Base-by-base conservation (phyloP, 1,140 invertebrate species). In the Bombus affinis region DNA sequence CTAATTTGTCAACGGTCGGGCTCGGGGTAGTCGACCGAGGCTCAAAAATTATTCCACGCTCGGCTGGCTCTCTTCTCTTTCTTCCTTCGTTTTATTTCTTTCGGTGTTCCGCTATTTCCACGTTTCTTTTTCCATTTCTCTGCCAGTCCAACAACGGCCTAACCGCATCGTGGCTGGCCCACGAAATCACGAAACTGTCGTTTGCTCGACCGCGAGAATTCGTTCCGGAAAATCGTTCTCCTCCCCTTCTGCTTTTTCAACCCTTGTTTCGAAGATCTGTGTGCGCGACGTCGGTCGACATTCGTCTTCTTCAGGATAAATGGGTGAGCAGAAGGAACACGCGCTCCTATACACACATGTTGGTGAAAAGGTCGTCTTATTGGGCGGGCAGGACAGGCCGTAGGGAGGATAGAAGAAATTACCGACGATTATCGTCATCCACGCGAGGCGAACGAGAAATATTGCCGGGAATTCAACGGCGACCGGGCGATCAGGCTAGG, bases 1-100 rank as follows among this genome's bases (percentile, higher is more conserved):
- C 93, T 95, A 95, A 95, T 94, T 94, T 93, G 93, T 94, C 93
- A 95, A 94, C 94, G 92, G 93, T 93, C 91, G 86, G 87, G 91
- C 88, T 83, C 92, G 88, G 91, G 91, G 92, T 92, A 90, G 90
- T 85, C 91, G 90, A 89, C 86, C 86, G 83, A 81, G 85, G 77
- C 89, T 78, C 87, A 92, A 93, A 92, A 93, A 93, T 93, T 92
- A 94, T 92, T 92, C 91, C 85, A 77, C 87, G 76, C 88, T 88
- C 90, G 81, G 84, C 81, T 86, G 86, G 86, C 85, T 85, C 65
- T 68, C 39, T 57, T 47, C 74, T 72, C 32, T 22, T 65, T 32
- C n/a, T n/a, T 28, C 89, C 66, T 35, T n/a, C 28, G 37, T 75
- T 35, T 53, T 25, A 8, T 37, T 18, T 37, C 62, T 75, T 37